These are phyloP conservation scores for Clytia hemisphaerica DNA, from an alignment of 30 jellyfish, hydroid and myxozoan genomes.

Conservation along the genomic window DNA sequence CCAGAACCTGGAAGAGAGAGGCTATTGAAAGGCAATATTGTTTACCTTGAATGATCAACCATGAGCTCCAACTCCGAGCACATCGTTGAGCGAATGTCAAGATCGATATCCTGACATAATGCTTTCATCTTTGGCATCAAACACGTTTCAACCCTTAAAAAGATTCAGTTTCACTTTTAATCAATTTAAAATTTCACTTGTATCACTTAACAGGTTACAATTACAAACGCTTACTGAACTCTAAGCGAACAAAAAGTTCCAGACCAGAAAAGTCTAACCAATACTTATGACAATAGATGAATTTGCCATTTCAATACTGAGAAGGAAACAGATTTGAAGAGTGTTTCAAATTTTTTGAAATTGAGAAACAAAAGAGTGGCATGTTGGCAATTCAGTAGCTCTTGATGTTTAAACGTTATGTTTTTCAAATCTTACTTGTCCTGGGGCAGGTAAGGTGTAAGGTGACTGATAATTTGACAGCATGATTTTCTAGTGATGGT, in stretches of 20 bases:
- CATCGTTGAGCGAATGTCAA: slow-evolving; percentile 81
- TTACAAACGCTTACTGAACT: too few relatives aligned
- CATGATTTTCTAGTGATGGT: slow-evolving; percentile 7
- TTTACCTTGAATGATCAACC: slow-evolving; percentile 69
- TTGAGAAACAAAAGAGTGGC: neutral
- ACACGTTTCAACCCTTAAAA: slow-evolving; percentile 47
- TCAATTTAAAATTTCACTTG: too few relatives aligned
- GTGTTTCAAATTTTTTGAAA: neutral
- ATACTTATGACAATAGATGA: too few relatives aligned
- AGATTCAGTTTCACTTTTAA: too few relatives aligned
- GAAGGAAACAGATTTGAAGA: too few relatives aligned
- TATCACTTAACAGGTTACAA: too few relatives aligned
- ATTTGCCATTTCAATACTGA: too few relatives aligned
- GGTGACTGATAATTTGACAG: slow-evolving; percentile 9
- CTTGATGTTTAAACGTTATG: too few relatives aligned
- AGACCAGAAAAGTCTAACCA: too few relatives aligned
- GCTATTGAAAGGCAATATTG: neutral
- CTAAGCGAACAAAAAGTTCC: too few relatives aligned
- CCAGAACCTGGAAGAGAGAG: neutral
- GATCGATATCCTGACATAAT: slow-evolving; percentile 78
- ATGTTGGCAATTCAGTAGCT: neutral
- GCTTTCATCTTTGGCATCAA: slow-evolving; percentile 63
- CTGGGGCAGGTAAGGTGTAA: too few relatives aligned
- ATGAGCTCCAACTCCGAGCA: slow-evolving; percentile 69
- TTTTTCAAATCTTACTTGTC: too few relatives aligned